Conservation (phyloP, 2,113 vertebrate genomes). For the Thryonomys swinderianus region DNA sequence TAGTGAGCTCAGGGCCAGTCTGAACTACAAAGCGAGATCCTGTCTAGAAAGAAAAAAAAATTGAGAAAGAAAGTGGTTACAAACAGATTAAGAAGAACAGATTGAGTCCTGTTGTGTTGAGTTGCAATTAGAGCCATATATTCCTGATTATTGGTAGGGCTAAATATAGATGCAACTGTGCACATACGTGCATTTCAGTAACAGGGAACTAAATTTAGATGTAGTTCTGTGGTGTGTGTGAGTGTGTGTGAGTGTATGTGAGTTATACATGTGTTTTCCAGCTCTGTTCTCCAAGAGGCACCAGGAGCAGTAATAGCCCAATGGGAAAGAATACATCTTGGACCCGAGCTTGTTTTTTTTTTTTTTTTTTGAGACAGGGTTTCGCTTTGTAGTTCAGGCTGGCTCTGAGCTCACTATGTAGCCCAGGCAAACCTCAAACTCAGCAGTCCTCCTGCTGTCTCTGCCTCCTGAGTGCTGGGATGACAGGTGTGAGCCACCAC, state of each 20-base stretch:
- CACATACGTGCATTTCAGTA: background rate
- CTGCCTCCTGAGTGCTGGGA: too few relatives aligned
- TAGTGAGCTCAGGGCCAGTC: too few relatives aligned
- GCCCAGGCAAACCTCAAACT: too few relatives aligned
- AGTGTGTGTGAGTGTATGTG: background rate
- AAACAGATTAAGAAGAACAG: background rate
- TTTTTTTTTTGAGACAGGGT: too few relatives aligned
- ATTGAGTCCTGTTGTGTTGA: background rate
- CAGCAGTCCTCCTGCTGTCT: too few relatives aligned
- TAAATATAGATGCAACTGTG: constrained; percentile 2
- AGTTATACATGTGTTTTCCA: background rate
- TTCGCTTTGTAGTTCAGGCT: too few relatives aligned
- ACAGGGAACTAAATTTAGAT: constrained; percentile 19
- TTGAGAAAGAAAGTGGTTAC: constrained; percentile 3
- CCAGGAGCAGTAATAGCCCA: background rate
- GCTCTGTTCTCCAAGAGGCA: background rate
- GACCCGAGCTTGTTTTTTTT: constrained; percentile 33
- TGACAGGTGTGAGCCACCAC: too few relatives aligned
- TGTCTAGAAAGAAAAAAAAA: too few relatives aligned
- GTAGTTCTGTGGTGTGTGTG: background rate
- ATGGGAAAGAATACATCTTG: background rate
- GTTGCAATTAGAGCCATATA: background rate
- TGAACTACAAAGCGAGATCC: too few relatives aligned
- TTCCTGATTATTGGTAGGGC: background rate
- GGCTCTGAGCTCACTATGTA: too few relatives aligned